Conservation (phyloP, 1,140 invertebrate species). For the Vanessa atalanta region DNA sequence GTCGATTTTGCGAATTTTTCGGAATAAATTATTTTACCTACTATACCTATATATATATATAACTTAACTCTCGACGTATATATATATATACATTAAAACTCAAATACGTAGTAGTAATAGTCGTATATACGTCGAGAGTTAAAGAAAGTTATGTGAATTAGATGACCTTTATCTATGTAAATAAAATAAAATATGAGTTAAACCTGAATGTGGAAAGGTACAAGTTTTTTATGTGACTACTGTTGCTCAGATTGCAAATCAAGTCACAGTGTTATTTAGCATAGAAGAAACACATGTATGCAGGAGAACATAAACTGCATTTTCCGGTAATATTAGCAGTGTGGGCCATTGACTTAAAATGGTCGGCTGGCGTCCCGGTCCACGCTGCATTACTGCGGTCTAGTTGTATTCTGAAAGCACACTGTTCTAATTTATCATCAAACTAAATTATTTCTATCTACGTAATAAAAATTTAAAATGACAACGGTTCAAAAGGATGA, state of each 20-base stretch:
- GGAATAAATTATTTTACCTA: too few relatives aligned
- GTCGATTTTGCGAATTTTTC: too few relatives aligned
- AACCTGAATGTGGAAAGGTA: not conserved
- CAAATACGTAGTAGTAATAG: too few relatives aligned
- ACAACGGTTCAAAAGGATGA: too few relatives aligned
- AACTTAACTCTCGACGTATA: too few relatives aligned
- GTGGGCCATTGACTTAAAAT: conserved; percentile 61
- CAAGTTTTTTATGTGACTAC: not conserved
- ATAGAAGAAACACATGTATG: conserved; percentile 29
- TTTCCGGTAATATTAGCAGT: conserved; percentile 63
- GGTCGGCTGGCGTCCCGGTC: conserved; percentile 37
- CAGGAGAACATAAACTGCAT: conserved; percentile 55
- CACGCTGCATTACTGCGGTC: conserved; percentile 39
- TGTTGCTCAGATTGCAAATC: not conserved
- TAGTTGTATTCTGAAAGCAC: conserved; percentile 34
- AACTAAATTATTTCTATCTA: too few relatives aligned
- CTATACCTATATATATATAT: too few relatives aligned
- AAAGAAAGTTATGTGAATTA: too few relatives aligned
- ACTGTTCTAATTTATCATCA: not conserved
- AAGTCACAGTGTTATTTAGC: conserved; percentile 21
- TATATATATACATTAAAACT: too few relatives aligned
- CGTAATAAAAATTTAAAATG: too few relatives aligned
- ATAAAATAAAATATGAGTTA: not conserved
- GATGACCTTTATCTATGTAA: too few relatives aligned
- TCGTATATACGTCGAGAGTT: too few relatives aligned